Evolutionary conservation across 1,140 invertebrate species (phyloP).

Genomic region (Brachionus plicatilis): DNA sequence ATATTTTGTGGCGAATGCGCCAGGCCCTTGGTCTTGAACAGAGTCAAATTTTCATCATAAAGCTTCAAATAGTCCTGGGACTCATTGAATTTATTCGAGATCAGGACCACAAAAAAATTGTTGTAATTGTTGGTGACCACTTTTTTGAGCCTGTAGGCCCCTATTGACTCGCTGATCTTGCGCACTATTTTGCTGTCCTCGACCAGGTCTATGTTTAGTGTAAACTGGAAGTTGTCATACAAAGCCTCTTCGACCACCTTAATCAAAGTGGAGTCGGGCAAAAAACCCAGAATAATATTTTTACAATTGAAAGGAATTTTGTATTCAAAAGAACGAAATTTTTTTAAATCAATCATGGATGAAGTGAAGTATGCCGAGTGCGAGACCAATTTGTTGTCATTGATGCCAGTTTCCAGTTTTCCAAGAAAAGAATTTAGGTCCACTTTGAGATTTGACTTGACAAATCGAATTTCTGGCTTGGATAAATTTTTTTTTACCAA

Average conservation of each 20-base stretch:
- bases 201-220: background rate
- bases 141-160: slow-evolving; percentile 5
- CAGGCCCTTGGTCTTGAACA: background rate
- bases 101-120: background rate
- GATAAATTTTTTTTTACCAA: background rate
- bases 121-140: background rate
- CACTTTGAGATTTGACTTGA: slow-evolving; percentile 14
- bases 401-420: background rate
- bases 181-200: background rate
- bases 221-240: slow-evolving; percentile 16
- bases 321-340: background rate
- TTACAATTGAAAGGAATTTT: slow-evolving; percentile 25
- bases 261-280: background rate
- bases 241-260: background rate
- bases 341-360: background rate
- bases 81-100: slow-evolving; percentile 6
- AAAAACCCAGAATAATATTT: background rate
- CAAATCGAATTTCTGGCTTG: background rate
- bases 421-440: slow-evolving; percentile 20
- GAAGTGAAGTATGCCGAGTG: background rate
- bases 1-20: background rate
- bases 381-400: background rate
- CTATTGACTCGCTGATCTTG: slow-evolving; percentile 5
- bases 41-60: slow-evolving; percentile 12
- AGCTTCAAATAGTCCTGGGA: slow-evolving; percentile 1